Evolutionary conservation across 2,797 vertebrate species (phyloP).

Genomic region (Oophaga sylvatica): DNA sequence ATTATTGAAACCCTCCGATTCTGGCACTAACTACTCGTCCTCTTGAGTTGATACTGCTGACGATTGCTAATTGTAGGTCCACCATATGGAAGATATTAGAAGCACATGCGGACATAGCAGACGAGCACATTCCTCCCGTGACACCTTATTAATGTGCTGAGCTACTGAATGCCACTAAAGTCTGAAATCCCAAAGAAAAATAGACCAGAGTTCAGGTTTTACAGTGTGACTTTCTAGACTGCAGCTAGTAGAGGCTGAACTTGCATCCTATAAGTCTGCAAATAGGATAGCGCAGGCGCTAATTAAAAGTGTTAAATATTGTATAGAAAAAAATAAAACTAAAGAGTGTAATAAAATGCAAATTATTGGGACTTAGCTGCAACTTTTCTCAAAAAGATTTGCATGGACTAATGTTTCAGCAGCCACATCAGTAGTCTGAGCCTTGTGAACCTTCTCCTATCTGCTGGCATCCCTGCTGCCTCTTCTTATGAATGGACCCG

Average conservation of each 20-base stretch:
- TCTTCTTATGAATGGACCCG: too few relatives aligned
- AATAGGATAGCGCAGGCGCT: not conserved
- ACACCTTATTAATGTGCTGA: not conserved
- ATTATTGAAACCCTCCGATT: not conserved
- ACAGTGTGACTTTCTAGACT: not conserved
- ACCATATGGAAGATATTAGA: slow-evolving; percentile 34
- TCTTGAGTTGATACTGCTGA: not conserved
- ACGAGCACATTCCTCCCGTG: slow-evolving; percentile 18
- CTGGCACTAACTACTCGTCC: not conserved
- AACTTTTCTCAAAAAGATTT: too few relatives aligned
- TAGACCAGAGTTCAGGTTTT: not conserved
- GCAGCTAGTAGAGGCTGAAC: not conserved
- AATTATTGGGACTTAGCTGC: too few relatives aligned
- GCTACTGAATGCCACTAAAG: slow-evolving; percentile 14
- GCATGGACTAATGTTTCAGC: too few relatives aligned
- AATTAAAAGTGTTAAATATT: too few relatives aligned
- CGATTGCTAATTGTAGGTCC: not conserved
- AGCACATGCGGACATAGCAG: not conserved
- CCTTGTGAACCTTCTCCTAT: too few relatives aligned
- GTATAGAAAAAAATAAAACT: too few relatives aligned
- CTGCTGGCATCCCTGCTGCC: too few relatives aligned
- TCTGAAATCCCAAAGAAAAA: not conserved
- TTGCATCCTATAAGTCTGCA: not conserved
- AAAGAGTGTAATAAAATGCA: too few relatives aligned
- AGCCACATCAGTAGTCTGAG: too few relatives aligned